These are phyloP conservation scores for Yponomeuta plumbellus DNA, from an alignment of 2,888 invertebrate genomes.

Conservation along the genomic window DNA sequence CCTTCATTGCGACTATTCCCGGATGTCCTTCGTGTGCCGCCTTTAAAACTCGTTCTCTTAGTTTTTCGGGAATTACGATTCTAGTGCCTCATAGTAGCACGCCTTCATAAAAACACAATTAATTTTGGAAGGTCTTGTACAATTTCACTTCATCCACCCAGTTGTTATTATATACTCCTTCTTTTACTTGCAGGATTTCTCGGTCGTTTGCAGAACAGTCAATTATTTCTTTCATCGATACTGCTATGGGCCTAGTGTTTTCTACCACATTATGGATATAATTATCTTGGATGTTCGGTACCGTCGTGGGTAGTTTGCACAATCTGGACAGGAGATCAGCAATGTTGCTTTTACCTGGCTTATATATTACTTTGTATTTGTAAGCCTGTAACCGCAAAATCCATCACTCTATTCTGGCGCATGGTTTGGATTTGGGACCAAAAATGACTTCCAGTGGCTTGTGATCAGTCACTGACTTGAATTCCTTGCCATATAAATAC, in stretches of 20 bases:
- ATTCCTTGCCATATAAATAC: conserved; percentile 29
- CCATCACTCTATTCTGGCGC: conserved; percentile 39
- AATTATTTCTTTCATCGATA: conserved; percentile 8
- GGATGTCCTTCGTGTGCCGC: conserved; percentile 40
- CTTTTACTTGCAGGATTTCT: not conserved
- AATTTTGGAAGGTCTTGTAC: conserved; percentile 27
- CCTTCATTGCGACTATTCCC: conserved; percentile 39
- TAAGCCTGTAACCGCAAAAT: conserved; percentile 33
- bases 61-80: conserved; percentile 26
- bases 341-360: conserved; percentile 31
- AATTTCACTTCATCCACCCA: conserved; percentile 18
- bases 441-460: conserved; percentile 43
- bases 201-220: not conserved
- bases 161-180: conserved; percentile 12
- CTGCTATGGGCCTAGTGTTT: conserved; percentile 3
- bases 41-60: conserved; percentile 22
- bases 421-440: conserved; percentile 32
- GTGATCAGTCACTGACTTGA: conserved; percentile 35
- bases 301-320: conserved; percentile 1
- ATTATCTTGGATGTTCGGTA: not conserved
- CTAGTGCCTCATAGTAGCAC: conserved; percentile 25
- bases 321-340: too few relatives aligned
- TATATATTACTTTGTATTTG: conserved; percentile 30
- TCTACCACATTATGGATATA: conserved; percentile 8
- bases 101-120: conserved; percentile 32